Conservation (phyloP, 1,140 invertebrate species). For the Sycophaga agraensis region DNA sequence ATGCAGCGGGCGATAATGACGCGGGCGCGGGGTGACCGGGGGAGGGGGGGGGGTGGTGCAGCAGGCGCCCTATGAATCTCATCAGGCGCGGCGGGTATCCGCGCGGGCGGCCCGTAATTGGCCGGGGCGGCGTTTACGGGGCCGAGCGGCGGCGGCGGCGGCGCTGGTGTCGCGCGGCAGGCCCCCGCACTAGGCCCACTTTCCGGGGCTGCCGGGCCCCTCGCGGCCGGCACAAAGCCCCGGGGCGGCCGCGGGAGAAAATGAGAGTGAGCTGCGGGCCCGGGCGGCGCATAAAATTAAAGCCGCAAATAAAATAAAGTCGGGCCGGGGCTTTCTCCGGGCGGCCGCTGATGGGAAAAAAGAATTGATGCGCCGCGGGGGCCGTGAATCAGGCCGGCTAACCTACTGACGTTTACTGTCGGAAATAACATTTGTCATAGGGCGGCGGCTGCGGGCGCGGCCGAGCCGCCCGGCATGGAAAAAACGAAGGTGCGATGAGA, state of each 20-base stretch:
- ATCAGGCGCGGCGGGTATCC: background rate
- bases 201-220: background rate
- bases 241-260: background rate
- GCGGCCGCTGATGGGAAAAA: background rate
- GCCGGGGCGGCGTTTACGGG: too few species aligned
- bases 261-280: background rate
- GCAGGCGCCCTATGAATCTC: slow-evolving; percentile 15
- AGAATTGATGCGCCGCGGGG: slow-evolving; percentile 12
- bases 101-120: slow-evolving; percentile 1
- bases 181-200: background rate
- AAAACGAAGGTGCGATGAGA: slow-evolving; percentile 23
- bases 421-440: slow-evolving; percentile 30
- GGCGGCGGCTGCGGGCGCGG: background rate
- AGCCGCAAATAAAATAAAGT: slow-evolving; percentile 24
- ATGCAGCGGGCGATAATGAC: background rate
- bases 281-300: slow-evolving; percentile 21
- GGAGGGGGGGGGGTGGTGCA: background rate
- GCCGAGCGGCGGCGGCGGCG: too few species aligned
- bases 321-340: too few species aligned
- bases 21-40: background rate
- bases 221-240: background rate
- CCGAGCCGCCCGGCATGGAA: background rate
- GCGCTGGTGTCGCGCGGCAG: background rate
- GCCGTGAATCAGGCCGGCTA: slow-evolving; percentile 21
- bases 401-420: slow-evolving; percentile 29